Percentiles rank a stretch among this genome's conserved stretches.
Conservation (phyloP, 2,113 vertebrate genomes). For the Carassius carassius region DNA sequence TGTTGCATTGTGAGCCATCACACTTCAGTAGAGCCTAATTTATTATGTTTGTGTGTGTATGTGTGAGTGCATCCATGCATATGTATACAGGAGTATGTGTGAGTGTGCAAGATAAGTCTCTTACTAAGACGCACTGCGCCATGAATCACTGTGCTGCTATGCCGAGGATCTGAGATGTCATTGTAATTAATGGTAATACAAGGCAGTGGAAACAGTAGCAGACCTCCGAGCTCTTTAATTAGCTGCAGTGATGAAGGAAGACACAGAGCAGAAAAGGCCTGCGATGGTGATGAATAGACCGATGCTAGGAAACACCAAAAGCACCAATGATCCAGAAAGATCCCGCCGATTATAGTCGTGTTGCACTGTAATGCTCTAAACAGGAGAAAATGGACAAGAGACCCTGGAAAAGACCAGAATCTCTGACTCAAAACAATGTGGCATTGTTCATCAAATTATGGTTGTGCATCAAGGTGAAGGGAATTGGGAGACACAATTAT, state of each 20-base stretch:
- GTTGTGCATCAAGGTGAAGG: not conserved
- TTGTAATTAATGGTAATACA: slow-evolving; percentile 53
- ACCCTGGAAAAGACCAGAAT: not conserved
- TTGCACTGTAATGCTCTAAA: not conserved
- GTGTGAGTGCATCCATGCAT: slow-evolving; percentile 18
- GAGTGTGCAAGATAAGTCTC: slow-evolving; percentile 32
- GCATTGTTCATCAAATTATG: not conserved
- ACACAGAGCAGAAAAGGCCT: slow-evolving; percentile 28
- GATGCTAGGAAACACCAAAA: slow-evolving; percentile 34
- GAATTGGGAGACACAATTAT: not conserved
- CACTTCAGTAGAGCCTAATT: slow-evolving; percentile 26
- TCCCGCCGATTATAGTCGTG: not conserved
- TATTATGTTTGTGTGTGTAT: slow-evolving; percentile 31
- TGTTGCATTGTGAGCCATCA: slow-evolving; percentile 25
- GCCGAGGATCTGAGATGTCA: slow-evolving; percentile 47
- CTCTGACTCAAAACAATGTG: not conserved
- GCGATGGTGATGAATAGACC: slow-evolving; percentile 42
- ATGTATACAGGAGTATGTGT: slow-evolving; percentile 33
- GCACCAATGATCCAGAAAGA: not conserved
- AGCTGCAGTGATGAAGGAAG: slow-evolving; percentile 46
- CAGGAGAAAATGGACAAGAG: not conserved
- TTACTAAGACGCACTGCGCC: slow-evolving; percentile 18
- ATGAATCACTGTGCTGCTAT: slow-evolving; percentile 56
- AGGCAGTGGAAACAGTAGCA: slow-evolving; percentile 46
- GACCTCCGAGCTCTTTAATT: slow-evolving; percentile 52